Base-by-base conservation (phyloP, 2,797 vertebrate species). In the Bovichtus diacanthus region DNA sequence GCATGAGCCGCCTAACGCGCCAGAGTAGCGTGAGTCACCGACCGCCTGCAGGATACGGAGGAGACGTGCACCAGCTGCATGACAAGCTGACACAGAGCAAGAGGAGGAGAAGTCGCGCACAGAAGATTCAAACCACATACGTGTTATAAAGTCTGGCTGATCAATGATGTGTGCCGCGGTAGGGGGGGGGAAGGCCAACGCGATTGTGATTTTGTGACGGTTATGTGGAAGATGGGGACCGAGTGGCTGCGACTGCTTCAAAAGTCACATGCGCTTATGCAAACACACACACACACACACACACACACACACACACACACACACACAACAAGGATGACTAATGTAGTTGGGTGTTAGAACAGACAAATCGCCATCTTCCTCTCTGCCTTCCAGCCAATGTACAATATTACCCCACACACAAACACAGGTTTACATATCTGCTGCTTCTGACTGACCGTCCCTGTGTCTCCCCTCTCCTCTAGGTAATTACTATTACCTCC, bases 401-500 rank as follows among this genome's bases (percentile, higher is more conserved):
- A 25, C 11, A 34, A 15, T 34, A 23, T 25, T 8, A 38, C n/a
- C 31, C 16, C 39, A 27, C 23, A 71, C 13, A 53, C 21, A 51
- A 9, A 15, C 54, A 71, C 38, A n/a, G n/a, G n/a, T n/a, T n/a
- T n/a, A n/a, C 71, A 66, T 56, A 70, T 77, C 61, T 18, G 5
- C 41, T 18, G 25, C 23, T 59, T 68, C 49, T 54, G 63, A 71
- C 76, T 74, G 61, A 49, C 72, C 23, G 4, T 70, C 47, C 60
- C 41, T 78, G 23, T 77, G 44, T 88, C 58, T 78, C 54, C 16
- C 44, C 56, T 73, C 25, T 39, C 43, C 83, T 92, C 76, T 88
- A 99, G 98, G 34, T 82, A 96, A 98, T 93, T 96, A 98, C 86
- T 99, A 99, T 90, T 95, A 94, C 92, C 92, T 97, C 91, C 96